Base-by-base conservation (phyloP, 2,888 invertebrate species). In the Caenorhabditis sp. region DNA sequence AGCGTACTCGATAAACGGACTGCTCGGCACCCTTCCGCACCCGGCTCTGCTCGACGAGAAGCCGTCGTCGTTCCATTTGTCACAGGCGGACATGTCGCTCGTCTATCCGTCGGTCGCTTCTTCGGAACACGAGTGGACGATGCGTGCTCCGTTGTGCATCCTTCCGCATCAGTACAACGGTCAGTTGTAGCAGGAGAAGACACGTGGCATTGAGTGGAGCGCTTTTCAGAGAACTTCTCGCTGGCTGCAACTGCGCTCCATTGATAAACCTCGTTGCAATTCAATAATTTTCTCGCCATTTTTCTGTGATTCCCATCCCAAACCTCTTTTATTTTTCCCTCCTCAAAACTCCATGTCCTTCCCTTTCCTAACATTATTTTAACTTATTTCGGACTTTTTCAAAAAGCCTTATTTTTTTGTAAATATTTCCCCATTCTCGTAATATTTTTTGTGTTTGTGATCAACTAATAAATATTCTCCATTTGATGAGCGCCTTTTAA, bases 1-100 rank as follows among this genome's bases (percentile, higher is more conserved):
- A 73, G 65, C 83, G 9, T 83, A 85, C 43, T 81, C 81, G 8
- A 85, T 85, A 46, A 83, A 83, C 62, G 85, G 79, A 2, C 78
- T 85, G 4, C 79, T 85, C n/a, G 82, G 83, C 15, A 56, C 50
- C 9, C 48, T 71, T 1, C 61, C 61, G 0, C 71, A 45, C 9
- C 48, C 55, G 1, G 50, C 41, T 15, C 43, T 58, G 3, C 45
- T 59, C 15, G 72, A 62, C 15, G 61, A 59, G 13, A 65, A 65
- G 17, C 5, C 30, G 24, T 20, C 52, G 4, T 20, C 52, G 4
- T 52, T 59, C 24, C 41, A 65, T 41, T 17, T 59, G 11, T 43
- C 71, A 1, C 59, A 59, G 15, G 37, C 77, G 8, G 71, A 77
- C 26, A 71, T 72, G 65, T 61, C 71, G 13, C 61, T 71, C 11